Conservation (phyloP, 1,140 invertebrate genomes). For the Parasteatoda tepidariorum region DNA sequence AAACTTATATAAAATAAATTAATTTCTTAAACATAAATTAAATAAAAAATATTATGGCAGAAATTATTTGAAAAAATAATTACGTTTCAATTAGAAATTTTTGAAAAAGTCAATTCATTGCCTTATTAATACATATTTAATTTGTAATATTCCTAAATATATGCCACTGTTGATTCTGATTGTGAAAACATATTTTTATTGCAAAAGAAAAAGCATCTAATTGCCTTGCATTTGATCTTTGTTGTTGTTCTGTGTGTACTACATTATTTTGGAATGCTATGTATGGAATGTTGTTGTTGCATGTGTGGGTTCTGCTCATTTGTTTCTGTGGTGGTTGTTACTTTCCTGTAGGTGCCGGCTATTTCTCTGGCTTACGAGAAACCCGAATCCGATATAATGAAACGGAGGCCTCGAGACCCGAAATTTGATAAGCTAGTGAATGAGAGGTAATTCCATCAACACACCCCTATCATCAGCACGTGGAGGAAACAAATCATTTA, state of each 20-base stretch:
- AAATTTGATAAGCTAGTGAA: conserved; percentile 76
- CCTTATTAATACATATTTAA: no score
- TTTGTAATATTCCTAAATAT: no score
- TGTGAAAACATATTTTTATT: no score
- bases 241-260: neutral
- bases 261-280: conserved; percentile 9
- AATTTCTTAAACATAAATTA: no score
- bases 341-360: conserved; percentile 73
- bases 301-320: conserved; percentile 31
- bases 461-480: conserved; percentile 9
- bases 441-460: conserved; percentile 65
- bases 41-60: no score
- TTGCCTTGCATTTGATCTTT: neutral
- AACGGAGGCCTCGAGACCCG: conserved; percentile 76
- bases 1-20: no score
- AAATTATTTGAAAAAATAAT: no score
- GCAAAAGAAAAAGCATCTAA: neutral
- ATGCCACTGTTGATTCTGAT: no score
- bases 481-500: conserved; percentile 42
- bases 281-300: conserved; percentile 26
- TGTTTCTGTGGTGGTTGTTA: conserved; percentile 43
- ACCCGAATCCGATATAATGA: conserved; percentile 79
- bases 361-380: conserved; percentile 79
- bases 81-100: no score
- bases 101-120: no score